phyloP scores from a whole-genome alignment of 2,113 vertebrate genomes.

The Hippocampus zosterae region DNA sequence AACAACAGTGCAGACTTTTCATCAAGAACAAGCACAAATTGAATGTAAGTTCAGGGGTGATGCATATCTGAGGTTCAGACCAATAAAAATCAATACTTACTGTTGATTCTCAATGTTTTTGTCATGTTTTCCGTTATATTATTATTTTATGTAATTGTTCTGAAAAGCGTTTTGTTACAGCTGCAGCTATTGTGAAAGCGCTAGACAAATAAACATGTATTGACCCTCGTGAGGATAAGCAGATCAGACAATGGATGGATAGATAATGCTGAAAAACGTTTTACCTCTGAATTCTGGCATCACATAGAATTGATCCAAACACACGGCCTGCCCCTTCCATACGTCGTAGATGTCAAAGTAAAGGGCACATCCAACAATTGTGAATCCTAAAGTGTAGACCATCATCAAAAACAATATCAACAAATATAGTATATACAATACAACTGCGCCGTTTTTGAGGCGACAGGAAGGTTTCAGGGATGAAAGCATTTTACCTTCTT shows the following conservation, averaged over 20 bases:
- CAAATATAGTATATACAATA: no score
- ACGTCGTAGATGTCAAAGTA: slow-evolving; percentile 64
- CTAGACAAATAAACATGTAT: no score
- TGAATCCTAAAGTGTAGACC: neutral
- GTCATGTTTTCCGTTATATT: no score
- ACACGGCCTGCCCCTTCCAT: slow-evolving; percentile 68
- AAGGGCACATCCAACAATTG: neutral
- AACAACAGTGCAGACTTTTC: neutral
- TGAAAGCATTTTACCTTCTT: slow-evolving; percentile 53
- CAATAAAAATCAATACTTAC: neutral
- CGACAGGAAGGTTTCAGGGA: no score
- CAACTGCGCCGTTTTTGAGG: no score
- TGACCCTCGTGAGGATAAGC: no score
- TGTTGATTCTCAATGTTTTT: neutral
- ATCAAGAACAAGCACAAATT: neutral
- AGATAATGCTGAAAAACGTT: neutral
- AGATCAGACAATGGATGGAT: no score
- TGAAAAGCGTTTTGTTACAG: no score
- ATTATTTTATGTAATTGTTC: no score
- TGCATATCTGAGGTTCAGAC: neutral
- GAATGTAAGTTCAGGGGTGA: neutral
- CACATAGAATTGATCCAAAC: slow-evolving; percentile 84
- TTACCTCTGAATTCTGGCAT: slow-evolving; percentile 81
- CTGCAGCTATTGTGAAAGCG: no score
- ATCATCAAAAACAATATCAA: no score